Evolutionary conservation across 2,797 vertebrate species (phyloP).

Genomic region (Gallinago stenura): DNA sequence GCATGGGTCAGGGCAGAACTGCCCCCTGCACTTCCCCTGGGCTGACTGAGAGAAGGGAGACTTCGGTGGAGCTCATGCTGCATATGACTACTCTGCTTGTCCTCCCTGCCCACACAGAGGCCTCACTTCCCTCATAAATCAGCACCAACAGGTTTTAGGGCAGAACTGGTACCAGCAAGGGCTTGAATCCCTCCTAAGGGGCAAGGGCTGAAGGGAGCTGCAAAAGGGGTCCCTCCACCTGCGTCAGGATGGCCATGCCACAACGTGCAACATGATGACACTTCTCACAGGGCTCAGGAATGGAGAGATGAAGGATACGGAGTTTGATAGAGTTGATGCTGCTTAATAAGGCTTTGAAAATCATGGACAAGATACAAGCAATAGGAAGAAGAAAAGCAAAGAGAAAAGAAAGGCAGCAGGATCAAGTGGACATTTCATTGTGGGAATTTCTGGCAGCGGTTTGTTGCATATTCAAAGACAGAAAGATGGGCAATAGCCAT

Average conservation of each 20-base stretch:
- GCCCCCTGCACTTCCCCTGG: background rate
- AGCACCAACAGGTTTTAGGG: background rate
- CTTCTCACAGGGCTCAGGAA: background rate
- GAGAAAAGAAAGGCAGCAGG: background rate
- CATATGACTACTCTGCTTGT: background rate
- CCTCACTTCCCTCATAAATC: background rate
- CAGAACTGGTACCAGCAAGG: background rate
- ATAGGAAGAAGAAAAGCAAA: background rate
- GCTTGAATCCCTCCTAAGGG: background rate
- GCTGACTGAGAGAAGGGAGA: background rate
- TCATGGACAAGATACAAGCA: background rate
- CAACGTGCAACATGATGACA: background rate
- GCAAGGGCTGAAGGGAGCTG: background rate
- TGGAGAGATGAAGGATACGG: background rate
- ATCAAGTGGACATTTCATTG: background rate
- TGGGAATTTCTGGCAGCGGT: background rate
- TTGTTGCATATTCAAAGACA: background rate
- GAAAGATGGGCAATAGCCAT: background rate
- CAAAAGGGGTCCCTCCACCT: background rate
- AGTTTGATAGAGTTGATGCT: background rate
- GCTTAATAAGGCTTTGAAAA: background rate
- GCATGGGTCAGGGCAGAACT: background rate
- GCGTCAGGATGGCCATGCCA: rapidly evolving
- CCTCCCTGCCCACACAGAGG: background rate
- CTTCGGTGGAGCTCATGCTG: background rate